Percentiles rank a stretch among this genome's conserved stretches.
These are phyloP conservation scores for Perdita meconis DNA, from an alignment of 2,888 invertebrate species.

Conservation along the genomic window DNA sequence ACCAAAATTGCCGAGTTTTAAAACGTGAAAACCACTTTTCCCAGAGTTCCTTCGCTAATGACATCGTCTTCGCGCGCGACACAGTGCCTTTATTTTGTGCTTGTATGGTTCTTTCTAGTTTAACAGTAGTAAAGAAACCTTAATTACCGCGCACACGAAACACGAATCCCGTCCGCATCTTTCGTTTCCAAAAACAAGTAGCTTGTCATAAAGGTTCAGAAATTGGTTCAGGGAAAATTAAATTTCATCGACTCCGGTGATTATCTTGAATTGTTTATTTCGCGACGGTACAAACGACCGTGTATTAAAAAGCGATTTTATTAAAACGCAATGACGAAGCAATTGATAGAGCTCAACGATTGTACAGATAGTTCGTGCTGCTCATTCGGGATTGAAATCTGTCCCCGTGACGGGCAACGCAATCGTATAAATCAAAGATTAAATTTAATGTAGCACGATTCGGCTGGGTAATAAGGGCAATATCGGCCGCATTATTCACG, in stretches of 20 bases:
- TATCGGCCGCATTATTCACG: slow-evolving; percentile 30
- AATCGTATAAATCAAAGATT: slow-evolving; percentile 33
- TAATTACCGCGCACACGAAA: too few species aligned
- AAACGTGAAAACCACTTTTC: slow-evolving; percentile 11
- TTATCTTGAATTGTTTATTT: too few species aligned
- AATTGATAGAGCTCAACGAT: not conserved
- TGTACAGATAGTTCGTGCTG: slow-evolving; percentile 22
- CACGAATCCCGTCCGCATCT: too few species aligned
- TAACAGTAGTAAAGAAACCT: not conserved
- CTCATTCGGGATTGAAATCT: slow-evolving; percentile 37
- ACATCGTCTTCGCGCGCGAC: not conserved
- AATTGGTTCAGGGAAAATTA: too few species aligned
- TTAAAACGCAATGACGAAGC: too few species aligned
- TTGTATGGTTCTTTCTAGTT: not conserved
- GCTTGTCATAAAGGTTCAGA: too few species aligned
- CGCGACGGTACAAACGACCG: too few species aligned
- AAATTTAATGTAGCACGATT: slow-evolving; percentile 7
- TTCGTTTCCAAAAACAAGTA: too few species aligned
- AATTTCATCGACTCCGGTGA: too few species aligned
- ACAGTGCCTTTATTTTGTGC: not conserved
- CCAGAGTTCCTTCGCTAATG: slow-evolving; percentile 1
- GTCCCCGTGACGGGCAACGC: not conserved
- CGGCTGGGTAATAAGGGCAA: slow-evolving; percentile 6
- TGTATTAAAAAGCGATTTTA: too few species aligned
- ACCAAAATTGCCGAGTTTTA: not conserved